phyloP scores from a whole-genome alignment of 92 coral and sea anemone genomes.

The Heliopora coerulea region DNA sequence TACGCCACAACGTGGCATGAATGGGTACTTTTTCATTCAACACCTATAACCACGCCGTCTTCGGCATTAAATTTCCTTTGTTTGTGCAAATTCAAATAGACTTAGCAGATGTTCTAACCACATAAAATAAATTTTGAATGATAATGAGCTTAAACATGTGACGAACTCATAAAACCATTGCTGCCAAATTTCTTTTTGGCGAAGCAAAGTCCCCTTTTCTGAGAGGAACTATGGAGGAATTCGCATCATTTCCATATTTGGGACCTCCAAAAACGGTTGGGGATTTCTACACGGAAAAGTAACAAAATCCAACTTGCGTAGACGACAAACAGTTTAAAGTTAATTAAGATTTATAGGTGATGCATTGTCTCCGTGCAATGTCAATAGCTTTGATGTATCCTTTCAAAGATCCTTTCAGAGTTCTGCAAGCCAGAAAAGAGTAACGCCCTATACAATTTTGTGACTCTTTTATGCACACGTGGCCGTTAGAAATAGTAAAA shows the following conservation, averaged over 20 bases:
- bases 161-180: conserved; percentile 33
- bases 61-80: conserved; percentile 99
- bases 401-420: conserved; percentile 75
- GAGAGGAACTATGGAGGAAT: conserved; percentile 18
- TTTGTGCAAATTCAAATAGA: conserved; percentile 99
- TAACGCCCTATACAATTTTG: conserved; percentile 40
- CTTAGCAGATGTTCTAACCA: conserved; percentile 97
- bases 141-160: conserved; percentile 93
- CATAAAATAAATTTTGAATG: conserved; percentile 46
- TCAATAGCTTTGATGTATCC: conserved; percentile 97
- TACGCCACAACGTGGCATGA: conserved; percentile 44
- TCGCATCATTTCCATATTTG: conserved; percentile 30
- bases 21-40: conserved; percentile 56
- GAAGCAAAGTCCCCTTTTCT: conserved; percentile 15
- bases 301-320: background rate
- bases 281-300: background rate
- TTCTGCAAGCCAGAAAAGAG: conserved; percentile 73
- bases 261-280: conserved; percentile 25
- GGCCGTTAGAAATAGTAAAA: conserved; percentile 7
- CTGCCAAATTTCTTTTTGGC: background rate
- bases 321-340: conserved; percentile 41
- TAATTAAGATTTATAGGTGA: conserved; percentile 39
- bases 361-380: conserved; percentile 60
- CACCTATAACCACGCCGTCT: conserved; percentile 99
- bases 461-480: conserved; percentile 19